Conservation (phyloP, 1,140 invertebrate species). For the Zaprionus africanus region DNA sequence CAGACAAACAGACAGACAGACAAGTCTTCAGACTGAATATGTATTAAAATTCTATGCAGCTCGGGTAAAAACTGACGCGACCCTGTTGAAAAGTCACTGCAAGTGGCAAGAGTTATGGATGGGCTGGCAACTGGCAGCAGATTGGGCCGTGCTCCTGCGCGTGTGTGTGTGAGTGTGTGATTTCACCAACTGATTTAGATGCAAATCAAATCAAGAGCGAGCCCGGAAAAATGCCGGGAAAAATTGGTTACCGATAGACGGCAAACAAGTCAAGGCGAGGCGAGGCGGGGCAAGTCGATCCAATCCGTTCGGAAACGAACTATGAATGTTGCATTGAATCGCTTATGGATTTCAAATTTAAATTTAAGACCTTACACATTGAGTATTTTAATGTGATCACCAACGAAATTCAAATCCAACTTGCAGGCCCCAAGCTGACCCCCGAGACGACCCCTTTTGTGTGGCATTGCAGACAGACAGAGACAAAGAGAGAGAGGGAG, state of each 20-base stretch:
- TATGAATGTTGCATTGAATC: constrained; percentile 81
- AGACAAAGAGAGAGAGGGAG: constrained; percentile 19
- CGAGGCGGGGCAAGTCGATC: neutral
- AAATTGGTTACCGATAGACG: constrained; percentile 43
- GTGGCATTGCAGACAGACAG: constrained; percentile 49
- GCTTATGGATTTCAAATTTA: constrained; percentile 82
- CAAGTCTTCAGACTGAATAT: constrained; percentile 10
- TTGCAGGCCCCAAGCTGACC: constrained; percentile 49
- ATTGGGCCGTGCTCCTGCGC: constrained; percentile 23
- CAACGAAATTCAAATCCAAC: constrained; percentile 70
- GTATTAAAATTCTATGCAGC: constrained; percentile 72
- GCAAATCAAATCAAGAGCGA: constrained; percentile 77
- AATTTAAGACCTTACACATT: constrained; percentile 83
- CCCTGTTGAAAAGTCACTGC: constrained; percentile 60
- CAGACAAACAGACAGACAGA: neutral
- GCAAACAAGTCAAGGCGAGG: no score
- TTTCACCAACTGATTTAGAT: constrained; percentile 78
- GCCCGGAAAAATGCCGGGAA: constrained; percentile 38
- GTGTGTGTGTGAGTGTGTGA: constrained; percentile 28
- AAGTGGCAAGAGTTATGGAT: constrained; percentile 70
- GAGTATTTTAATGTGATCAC: constrained; percentile 80
- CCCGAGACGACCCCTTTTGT: constrained; percentile 61
- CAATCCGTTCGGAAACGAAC: constrained; percentile 52
- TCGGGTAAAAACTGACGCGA: constrained; percentile 33
- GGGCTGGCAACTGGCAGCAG: constrained; percentile 23